phyloP scores from a whole-genome alignment of 2,113 vertebrate genomes.

The Gnathonemus longibarbis region DNA sequence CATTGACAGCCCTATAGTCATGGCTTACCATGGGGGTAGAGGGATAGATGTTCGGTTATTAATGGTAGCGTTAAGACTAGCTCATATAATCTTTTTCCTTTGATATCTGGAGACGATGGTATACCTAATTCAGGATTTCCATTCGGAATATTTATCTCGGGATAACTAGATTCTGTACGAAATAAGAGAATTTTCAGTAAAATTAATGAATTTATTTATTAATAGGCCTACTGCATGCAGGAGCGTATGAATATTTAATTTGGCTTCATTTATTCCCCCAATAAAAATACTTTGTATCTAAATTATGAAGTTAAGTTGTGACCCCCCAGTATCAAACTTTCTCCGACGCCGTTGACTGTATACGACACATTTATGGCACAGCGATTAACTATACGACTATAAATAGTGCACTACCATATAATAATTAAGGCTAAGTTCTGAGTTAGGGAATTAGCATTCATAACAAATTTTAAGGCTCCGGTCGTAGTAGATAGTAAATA shows the following conservation, averaged over 20 bases:
- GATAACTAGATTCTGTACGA: neutral
- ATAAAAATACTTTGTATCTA: neutral
- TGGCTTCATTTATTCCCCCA: neutral
- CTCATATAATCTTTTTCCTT: neutral
- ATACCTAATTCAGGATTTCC: neutral
- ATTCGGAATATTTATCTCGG: neutral
- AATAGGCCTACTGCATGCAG: neutral
- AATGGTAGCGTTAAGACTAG: no score
- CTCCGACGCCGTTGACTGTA: neutral
- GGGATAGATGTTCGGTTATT: neutral
- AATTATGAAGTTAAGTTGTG: neutral
- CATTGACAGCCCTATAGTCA: neutral
- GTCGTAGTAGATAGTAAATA: neutral
- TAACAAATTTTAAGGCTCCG: neutral
- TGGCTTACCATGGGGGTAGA: neutral
- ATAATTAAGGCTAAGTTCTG: neutral
- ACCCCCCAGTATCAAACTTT: neutral
- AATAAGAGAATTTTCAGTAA: neutral
- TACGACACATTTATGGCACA: neutral
- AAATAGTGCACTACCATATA: neutral
- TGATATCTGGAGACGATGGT: neutral
- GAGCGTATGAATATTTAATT: neutral
- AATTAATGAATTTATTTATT: neutral
- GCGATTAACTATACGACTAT: neutral
- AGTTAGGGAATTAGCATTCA: neutral